Conservation (phyloP, 2,113 vertebrate genomes). For the Prinia subflava region DNA sequence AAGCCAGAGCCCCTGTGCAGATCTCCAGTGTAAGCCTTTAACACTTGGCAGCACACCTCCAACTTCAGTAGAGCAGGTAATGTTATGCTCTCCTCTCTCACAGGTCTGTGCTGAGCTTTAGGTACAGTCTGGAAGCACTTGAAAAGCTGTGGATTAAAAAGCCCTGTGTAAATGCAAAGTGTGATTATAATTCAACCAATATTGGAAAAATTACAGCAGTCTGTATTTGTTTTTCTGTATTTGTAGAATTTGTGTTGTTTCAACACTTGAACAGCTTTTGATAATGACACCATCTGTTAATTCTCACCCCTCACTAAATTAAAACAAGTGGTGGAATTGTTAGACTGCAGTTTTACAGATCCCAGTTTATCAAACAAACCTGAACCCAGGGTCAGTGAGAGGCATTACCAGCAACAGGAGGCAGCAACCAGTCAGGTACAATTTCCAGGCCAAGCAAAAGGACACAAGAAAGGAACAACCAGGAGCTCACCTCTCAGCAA, state of each 20-base stretch:
- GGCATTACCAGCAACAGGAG: background rate
- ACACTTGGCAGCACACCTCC: accelerated
- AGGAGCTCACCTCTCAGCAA: background rate
- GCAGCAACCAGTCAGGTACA: background rate
- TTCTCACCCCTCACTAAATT: constrained; percentile 33
- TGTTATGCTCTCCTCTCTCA: background rate
- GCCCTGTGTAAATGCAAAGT: background rate
- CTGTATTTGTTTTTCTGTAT: constrained; percentile 48
- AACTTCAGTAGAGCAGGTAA: background rate
- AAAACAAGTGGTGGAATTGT: constrained; percentile 27
- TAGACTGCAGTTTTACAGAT: constrained; percentile 13
- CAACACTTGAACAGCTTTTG: constrained; percentile 62
- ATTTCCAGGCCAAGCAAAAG: background rate
- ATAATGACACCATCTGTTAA: constrained; percentile 68
- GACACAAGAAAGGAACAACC: accelerated
- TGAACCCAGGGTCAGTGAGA: background rate
- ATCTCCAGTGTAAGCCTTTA: background rate
- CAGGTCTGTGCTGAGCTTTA: background rate
- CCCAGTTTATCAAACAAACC: constrained; percentile 26
- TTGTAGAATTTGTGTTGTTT: constrained; percentile 51
- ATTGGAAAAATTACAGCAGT: constrained; percentile 41
- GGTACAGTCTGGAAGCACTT: background rate
- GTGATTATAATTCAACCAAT: constrained; percentile 30
- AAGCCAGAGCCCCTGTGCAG: background rate
- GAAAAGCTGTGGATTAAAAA: constrained; percentile 34